Evolutionary conservation across 1,140 invertebrate genomes (phyloP), one percentile per base, ranked within the genome.

Genomic region (Trinorchestia longiramus): DNA sequence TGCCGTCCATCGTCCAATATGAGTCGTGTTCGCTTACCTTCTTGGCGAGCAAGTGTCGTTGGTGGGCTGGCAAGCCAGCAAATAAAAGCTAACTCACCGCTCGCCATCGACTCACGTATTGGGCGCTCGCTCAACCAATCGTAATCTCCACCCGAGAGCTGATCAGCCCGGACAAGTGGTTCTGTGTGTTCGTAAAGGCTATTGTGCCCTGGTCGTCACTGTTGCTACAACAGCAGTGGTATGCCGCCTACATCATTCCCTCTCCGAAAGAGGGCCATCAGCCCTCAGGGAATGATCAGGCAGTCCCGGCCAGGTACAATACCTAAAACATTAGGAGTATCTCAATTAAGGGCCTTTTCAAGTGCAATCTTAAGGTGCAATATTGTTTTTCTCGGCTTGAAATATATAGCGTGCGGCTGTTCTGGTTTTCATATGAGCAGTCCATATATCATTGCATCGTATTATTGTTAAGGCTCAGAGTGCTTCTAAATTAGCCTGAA

Each of bases 271-370:
- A 47, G 92, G 92, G 92, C 92, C 92, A 94, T 94, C 92, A 94
- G 92, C 92, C 92, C 92, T 94, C 92, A 91, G 92, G 92, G 92
- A 94, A 94, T 94, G 92, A 42, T 94, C 92, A 94, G 92, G 92
- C 92, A 47, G 92, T 42, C 92, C 92, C 92, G 43, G 92, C 92
- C 92, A 94, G 92, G 92, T 94, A 94, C 92, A 94, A 94, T 94
- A 94, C 92, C 92, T 47, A 40, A 42, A 45, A 19, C 44, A 94
- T 94, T 45, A 94, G 92, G 92, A 94, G 92, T 94, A 47, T 94
- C 92, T 94, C 92, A 94, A 94, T 94, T 94, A 94, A 94, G 92
- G 92, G 92, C 92, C 92, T 94, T 94, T 94, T 94, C 44, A 44
- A 94, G 88, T 94, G 47, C 92, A 94, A 90, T 90, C 36, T 45